A percentile compares a stretch with the other conserved stretches of the same genome.
These are phyloP conservation scores for Subanguina moxae DNA, from an alignment of 1,140 invertebrate species.

Conservation along the genomic window DNA sequence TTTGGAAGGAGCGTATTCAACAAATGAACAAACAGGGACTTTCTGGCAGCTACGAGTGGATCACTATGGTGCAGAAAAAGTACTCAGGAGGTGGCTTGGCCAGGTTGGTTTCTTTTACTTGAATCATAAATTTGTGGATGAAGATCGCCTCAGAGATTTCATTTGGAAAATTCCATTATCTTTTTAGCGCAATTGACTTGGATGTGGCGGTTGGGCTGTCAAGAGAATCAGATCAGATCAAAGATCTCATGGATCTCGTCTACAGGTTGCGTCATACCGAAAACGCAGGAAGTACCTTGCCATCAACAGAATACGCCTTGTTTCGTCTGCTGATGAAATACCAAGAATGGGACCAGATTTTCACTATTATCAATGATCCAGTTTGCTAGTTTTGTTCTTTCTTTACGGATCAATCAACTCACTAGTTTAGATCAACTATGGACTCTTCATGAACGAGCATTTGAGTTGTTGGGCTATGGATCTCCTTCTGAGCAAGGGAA, in stretches of 20 bases:
- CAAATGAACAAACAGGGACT: slow-evolving; percentile 38
- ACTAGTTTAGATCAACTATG: slow-evolving; percentile 70
- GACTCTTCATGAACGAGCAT: slow-evolving; percentile 79
- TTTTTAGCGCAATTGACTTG: slow-evolving; percentile 54
- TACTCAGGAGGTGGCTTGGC: slow-evolving; percentile 50
- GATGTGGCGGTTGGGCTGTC: slow-evolving; percentile 48
- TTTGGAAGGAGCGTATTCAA: slow-evolving; percentile 32
- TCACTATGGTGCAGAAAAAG: slow-evolving; percentile 54
- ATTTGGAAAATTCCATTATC: neutral
- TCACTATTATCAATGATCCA: slow-evolving; percentile 75
- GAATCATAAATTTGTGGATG: neutral
- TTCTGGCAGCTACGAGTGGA: slow-evolving; percentile 54
- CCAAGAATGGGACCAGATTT: slow-evolving; percentile 64
- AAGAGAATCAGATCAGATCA: slow-evolving; percentile 46
- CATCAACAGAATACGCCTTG: slow-evolving; percentile 77
- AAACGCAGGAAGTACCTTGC: slow-evolving; percentile 69
- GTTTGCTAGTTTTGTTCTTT: slow-evolving; percentile 37
- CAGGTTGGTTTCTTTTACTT: slow-evolving; percentile 17
- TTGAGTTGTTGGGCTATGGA: slow-evolving; percentile 78
- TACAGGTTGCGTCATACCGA: slow-evolving; percentile 67
- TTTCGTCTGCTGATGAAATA: slow-evolving; percentile 69
- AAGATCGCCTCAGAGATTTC: neutral
- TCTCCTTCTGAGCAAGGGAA: slow-evolving; percentile 69
- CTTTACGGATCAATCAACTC: neutral
- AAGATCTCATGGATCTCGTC: slow-evolving; percentile 50